phyloP scores from a whole-genome alignment of 2,797 vertebrate species.

The Sebastes itinus region DNA sequence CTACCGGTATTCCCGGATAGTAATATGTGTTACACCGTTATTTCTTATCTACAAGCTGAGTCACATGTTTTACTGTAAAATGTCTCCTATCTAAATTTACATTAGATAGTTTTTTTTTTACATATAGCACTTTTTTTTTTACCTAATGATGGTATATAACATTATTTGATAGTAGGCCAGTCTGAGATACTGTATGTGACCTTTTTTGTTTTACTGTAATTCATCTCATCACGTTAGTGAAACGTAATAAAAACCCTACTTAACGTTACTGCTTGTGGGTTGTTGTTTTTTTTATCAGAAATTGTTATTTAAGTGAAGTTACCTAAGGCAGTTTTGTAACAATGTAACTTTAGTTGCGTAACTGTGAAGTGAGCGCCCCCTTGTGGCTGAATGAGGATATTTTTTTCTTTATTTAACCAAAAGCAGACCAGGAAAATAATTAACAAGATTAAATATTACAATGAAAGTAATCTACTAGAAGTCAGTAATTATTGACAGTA shows the following conservation, averaged over 20 bases:
- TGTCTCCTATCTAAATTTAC: too few relatives aligned
- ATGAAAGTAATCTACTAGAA: background rate
- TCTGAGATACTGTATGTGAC: background rate
- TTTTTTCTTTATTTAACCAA: background rate
- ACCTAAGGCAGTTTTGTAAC: constrained; percentile 16
- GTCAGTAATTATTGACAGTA: background rate
- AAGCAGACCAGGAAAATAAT: background rate
- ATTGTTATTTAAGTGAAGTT: background rate
- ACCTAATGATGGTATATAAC: background rate
- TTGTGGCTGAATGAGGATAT: background rate
- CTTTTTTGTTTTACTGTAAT: background rate
- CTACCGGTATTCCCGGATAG: background rate
- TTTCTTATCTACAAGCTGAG: too few relatives aligned
- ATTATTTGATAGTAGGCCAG: background rate
- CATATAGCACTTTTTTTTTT: background rate
- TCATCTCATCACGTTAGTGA: background rate
- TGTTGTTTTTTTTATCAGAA: background rate
- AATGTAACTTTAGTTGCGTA: constrained; percentile 19
- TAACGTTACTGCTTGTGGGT: accelerated
- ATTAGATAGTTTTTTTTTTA: background rate
- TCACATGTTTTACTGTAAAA: background rate
- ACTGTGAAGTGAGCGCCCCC: constrained; percentile 18
- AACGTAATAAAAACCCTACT: too few relatives aligned
- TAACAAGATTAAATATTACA: background rate
- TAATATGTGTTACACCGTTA: accelerated